Evolutionary conservation across 2,113 vertebrate species (phyloP), one percentile per base, ranked within the genome.

Genomic region (Scomber colias): DNA sequence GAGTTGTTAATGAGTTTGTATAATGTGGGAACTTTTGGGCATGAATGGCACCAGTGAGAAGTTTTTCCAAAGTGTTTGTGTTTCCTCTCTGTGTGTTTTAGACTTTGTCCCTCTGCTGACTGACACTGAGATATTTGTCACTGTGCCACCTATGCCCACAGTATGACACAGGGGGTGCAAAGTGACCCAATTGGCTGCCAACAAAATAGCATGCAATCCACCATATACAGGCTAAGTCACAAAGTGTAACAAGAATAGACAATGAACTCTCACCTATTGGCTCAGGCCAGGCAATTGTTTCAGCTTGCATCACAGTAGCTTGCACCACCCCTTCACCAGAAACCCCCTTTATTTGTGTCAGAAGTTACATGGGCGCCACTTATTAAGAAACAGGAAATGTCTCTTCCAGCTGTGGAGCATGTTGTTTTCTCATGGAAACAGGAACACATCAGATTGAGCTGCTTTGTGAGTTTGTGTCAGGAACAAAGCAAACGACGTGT

Each of bases 391-490:
- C 61, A 78, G 85, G 81, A 90, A 86, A 84, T 87, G 44, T 17
- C 30, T 84, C 17, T 63, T 35, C 60, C 87, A 92, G 73, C 79
- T 90, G 84, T 77, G 67, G 76, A 90, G 87, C 85, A 91, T 84
- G 44, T 72, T 71, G 44, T 61, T 70, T 68, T 30, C 40, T 70
- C 11, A 12, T 17, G 5, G 27, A 54, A 51, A 71, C 82, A 64
- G 69, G 64, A 82, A 59, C 56, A 46, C n/a, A 64, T 19, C 16
- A 31, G 69, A 62, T 16, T 27, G 9, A 66, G 77, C 27, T 66
- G 45, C 17, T 74, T 81, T 50, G 24, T 21, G 30, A 8, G 13
- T 24, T n/a, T 15, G 24, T 24, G 19, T 71, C 5, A 11, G 21
- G 30, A 30, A 51, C 53, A 17, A 63, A 4, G 27, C 5, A 19